Evolutionary conservation across 2,888 invertebrate species (phyloP).

Genomic region (Criorhina ranunculi): DNA sequence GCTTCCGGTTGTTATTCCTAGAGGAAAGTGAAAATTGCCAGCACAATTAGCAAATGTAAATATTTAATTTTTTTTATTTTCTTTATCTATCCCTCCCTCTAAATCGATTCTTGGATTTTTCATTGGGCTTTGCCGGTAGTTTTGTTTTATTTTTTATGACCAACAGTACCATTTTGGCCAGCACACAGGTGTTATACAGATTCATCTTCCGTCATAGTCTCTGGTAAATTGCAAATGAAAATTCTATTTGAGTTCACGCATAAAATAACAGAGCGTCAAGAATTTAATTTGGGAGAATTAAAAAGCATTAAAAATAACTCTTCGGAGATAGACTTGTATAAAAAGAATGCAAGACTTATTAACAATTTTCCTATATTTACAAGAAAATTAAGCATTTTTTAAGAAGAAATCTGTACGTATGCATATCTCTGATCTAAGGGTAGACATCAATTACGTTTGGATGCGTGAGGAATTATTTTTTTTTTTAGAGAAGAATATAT

Average conservation of each 20-base stretch:
- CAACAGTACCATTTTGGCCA: too few species aligned
- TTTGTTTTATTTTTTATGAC: neutral
- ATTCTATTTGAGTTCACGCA: slow-evolving; percentile 3
- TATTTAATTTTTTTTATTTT: slow-evolving; percentile 4
- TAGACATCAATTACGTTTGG: slow-evolving; percentile 2
- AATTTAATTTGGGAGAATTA: neutral
- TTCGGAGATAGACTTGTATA: neutral
- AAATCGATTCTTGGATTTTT: neutral
- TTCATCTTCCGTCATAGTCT: neutral
- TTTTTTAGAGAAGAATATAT: neutral
- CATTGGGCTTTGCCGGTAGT: neutral
- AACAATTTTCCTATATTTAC: neutral
- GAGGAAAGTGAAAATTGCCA: slow-evolving; percentile 31
- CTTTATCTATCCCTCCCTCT: neutral
- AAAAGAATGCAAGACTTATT: slow-evolving; percentile 5
- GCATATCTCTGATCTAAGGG: neutral
- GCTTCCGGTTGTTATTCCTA: slow-evolving; percentile 32
- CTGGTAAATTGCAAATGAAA: neutral
- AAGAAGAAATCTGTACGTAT: neutral
- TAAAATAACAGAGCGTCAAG: neutral
- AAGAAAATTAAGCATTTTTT: neutral
- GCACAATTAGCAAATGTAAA: slow-evolving; percentile 31
- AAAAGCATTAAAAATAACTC: slow-evolving; percentile 3
- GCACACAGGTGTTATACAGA: neutral
- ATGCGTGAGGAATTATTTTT: neutral